Conservation (phyloP, 2,888 invertebrate genomes). For the Cinara cedri region DNA sequence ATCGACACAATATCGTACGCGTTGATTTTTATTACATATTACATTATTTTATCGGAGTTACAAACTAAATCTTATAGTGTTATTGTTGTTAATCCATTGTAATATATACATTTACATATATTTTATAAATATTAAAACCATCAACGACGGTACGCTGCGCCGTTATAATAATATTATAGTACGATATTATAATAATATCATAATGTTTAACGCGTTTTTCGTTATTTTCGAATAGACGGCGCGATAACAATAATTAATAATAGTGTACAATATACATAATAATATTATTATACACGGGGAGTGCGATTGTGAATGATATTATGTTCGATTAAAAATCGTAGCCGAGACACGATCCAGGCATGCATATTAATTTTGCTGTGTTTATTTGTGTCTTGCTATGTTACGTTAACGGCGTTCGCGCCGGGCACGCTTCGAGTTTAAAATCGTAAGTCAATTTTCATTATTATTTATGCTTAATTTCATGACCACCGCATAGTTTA, state of each 20-base stretch:
- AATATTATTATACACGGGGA: conserved; percentile 7
- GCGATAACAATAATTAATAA: background rate
- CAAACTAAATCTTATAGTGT: no score
- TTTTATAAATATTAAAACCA: conserved; percentile 14
- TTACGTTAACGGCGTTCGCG: conserved; percentile 29
- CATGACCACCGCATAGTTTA: no score
- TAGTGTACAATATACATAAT: background rate
- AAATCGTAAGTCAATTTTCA: conserved; percentile 41
- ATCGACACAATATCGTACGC: background rate
- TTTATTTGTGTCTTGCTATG: conserved; percentile 27
- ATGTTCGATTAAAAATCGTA: conserved; percentile 41
- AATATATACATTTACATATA: no score
- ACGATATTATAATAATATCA: background rate
- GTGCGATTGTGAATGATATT: conserved; percentile 5
- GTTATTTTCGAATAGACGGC: conserved; percentile 13
- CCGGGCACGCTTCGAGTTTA: conserved; percentile 48
- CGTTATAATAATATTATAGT: no score
- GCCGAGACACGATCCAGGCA: conserved; percentile 38
- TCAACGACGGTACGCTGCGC: no score
- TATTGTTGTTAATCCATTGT: background rate
- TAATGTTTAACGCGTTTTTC: conserved; percentile 4
- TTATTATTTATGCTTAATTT: no score
- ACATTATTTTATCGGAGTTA: no score
- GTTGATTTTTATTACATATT: conserved; percentile 24
- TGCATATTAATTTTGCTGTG: conserved; percentile 24